Conservation (phyloP, 2,113 vertebrate species). For the Neomonachus schauinslandi region DNA sequence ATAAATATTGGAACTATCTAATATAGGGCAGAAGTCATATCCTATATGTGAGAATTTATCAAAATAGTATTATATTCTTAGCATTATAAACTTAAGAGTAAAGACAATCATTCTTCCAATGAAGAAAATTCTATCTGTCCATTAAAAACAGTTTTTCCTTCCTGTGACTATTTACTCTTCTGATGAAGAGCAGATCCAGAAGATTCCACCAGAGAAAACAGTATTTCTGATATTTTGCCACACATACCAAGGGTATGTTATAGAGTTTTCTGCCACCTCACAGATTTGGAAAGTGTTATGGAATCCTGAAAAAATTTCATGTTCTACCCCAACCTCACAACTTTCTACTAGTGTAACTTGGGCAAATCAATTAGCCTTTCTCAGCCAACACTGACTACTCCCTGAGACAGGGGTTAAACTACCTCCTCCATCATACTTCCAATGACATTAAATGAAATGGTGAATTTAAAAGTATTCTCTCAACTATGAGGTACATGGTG, state of each 20-base stretch:
- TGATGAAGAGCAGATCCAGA: not conserved
- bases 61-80: not conserved
- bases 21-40: not conserved
- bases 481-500: not conserved
- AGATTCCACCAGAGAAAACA: not conserved
- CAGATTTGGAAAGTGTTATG: not conserved
- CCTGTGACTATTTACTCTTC: not conserved
- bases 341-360: not conserved
- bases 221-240: not conserved
- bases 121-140: not conserved
- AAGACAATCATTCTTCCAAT: not conserved
- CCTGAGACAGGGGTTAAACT: not conserved
- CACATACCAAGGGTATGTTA: not conserved
- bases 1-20: not conserved
- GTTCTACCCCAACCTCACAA: not conserved
- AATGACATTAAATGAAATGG: not conserved
- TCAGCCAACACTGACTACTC: not conserved
- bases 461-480: slow-evolving; percentile 38
- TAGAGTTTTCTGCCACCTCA: not conserved
- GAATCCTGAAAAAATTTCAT: not conserved
- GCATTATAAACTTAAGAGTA: not conserved
- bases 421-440: not conserved
- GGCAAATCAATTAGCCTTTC: not conserved
- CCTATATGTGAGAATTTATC: not conserved
- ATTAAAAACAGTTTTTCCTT: not conserved